Base-by-base conservation (phyloP, 2,888 invertebrate genomes). In the Ennomos fuscantarius region DNA sequence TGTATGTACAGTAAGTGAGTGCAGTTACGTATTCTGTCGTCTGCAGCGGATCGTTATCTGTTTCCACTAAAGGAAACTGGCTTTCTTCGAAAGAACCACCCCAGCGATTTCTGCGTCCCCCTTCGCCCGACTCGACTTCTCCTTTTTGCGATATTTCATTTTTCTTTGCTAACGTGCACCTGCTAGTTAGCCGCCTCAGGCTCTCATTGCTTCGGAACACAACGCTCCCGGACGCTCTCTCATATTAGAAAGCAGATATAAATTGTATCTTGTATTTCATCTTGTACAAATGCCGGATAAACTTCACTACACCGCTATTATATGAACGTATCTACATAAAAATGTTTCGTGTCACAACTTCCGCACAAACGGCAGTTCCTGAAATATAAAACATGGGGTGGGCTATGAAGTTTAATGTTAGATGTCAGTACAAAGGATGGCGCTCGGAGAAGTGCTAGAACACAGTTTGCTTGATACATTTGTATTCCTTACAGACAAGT, bases 11-110 rank as follows among this genome's bases (percentile, higher is more conserved):
- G 80, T 84, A 79, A 84, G 82, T 79, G 81, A 86, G 79, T 89
- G 87, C 86, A 88, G 86, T 88, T 88, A 88, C 87, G 89, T 89
- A 89, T 91, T 90, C 90, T 84, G 88, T 88, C 89, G 91, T 86
- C 87, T 86, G 87, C 86, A 86, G 82, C 78, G 89, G 90, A 91
- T 92, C 91, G 91, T 92, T 91, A 92, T 91, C 92, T 91, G 89
- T 91, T 91, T 89, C 89, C 85, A 92, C 86, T 89, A 87, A 92
- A 91, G 89, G 86, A 90, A 90, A 89, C 91, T 89, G 89, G 83
- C 87, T 90, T 89, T 86, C 86, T 79, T 82, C 84, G 86, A 88
- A 88, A 85, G 87, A 89, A 85, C 86, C 88, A 79, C 89, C 89
- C 87, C 82, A 73, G 72, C 77, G 80, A 81, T 79, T 81, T 76